Percentiles rank a stretch among this genome's conserved stretches.
Conservation (phyloP, 2,113 vertebrate genomes). For the Rousettus leschenaultii region DNA sequence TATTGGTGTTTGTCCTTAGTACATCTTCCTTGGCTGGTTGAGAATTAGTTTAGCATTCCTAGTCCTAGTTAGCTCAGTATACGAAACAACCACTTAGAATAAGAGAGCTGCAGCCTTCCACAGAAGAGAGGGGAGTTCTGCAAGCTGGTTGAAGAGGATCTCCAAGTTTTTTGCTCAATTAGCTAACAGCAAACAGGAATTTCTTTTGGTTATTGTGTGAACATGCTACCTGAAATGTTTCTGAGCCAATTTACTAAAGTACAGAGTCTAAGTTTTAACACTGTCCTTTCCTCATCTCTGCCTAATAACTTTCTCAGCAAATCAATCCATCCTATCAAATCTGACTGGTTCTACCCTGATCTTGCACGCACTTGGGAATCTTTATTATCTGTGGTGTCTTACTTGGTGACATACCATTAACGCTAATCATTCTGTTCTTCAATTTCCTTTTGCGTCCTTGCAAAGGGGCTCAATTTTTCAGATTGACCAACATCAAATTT, state of each 20-base stretch:
- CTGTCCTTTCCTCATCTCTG: neutral
- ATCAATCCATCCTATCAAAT: neutral
- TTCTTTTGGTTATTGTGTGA: neutral
- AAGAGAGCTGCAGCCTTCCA: neutral
- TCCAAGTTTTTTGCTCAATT: neutral
- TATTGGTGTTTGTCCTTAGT: neutral
- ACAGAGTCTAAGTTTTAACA: neutral
- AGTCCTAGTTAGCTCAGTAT: neutral
- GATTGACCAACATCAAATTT: constrained; percentile 42
- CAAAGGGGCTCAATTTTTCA: constrained; percentile 9
- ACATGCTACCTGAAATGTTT: neutral
- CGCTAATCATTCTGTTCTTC: neutral
- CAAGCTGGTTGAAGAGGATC: neutral
- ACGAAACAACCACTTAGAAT: neutral
- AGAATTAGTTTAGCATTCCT: neutral
- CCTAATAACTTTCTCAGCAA: neutral
- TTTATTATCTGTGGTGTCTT: neutral
- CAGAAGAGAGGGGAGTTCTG: neutral
- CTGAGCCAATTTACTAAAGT: neutral
- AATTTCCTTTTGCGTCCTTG: neutral
- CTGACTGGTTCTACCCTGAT: neutral
- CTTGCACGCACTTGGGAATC: neutral
- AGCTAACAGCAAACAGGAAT: neutral
- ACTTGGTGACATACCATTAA: neutral
- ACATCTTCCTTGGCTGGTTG: neutral